These are phyloP conservation scores for Lapara coniferarum DNA, from an alignment of 2,888 invertebrate species.

Conservation along the genomic window DNA sequence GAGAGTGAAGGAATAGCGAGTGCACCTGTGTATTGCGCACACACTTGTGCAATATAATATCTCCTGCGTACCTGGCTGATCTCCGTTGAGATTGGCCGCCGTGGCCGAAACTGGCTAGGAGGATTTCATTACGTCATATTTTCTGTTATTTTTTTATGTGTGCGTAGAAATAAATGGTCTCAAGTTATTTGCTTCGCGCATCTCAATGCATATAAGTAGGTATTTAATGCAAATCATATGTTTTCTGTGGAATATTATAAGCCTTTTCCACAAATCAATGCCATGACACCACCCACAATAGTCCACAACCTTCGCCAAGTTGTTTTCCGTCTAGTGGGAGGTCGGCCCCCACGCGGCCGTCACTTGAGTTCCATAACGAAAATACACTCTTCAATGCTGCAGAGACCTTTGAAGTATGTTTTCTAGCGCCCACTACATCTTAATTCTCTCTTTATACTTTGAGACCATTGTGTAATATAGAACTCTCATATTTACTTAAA, in stretches of 20 bases:
- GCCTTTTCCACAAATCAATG: not conserved
- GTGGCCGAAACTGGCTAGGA: too few relatives aligned
- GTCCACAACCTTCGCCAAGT: not conserved
- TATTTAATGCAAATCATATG: not conserved
- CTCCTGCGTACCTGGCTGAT: too few relatives aligned
- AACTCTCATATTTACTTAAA: too few relatives aligned
- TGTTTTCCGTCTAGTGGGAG: slow-evolving; percentile 14
- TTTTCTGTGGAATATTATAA: not conserved
- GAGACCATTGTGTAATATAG: not conserved
- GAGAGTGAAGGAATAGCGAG: too few relatives aligned
- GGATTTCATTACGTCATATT: too few relatives aligned
- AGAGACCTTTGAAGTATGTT: slow-evolving; percentile 4
- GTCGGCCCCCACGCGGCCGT: slow-evolving; percentile 6
- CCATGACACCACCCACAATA: slow-evolving; percentile 3
- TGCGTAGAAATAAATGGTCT: too few relatives aligned
- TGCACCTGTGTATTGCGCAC: too few relatives aligned
- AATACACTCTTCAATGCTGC: slow-evolving; percentile 27
- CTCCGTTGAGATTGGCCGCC: too few relatives aligned
- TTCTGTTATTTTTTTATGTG: too few relatives aligned
- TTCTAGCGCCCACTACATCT: slow-evolving; percentile 6
- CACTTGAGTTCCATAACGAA: slow-evolving; percentile 28
- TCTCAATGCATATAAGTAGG: too few relatives aligned
- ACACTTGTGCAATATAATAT: too few relatives aligned
- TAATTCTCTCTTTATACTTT: not conserved
- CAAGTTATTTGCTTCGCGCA: too few relatives aligned